Evolutionary conservation across 2,113 vertebrate genomes (phyloP).

Genomic region (Haemorhous mexicanus): DNA sequence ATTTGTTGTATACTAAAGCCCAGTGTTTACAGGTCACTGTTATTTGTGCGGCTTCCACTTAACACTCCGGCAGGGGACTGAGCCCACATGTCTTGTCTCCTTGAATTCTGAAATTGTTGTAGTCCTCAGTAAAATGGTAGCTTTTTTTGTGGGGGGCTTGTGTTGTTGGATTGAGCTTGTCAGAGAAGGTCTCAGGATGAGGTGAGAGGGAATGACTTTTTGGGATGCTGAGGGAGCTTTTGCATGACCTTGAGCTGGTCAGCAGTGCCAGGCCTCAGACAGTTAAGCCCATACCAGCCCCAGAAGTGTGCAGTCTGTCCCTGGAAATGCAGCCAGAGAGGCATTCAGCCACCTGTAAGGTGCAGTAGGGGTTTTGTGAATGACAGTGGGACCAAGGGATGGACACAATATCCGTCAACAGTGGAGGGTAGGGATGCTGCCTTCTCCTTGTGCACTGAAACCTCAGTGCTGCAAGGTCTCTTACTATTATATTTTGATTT

Average conservation of each 20-base stretch:
- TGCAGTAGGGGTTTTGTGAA: not conserved
- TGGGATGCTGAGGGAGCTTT: not conserved
- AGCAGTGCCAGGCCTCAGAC: not conserved
- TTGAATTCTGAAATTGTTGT: not conserved
- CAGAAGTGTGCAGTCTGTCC: not conserved
- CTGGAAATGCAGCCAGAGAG: not conserved
- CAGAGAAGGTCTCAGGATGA: not conserved
- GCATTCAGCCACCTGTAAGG: not conserved
- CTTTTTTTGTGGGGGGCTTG: not conserved
- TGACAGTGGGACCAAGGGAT: not conserved
- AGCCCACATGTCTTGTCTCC: not conserved
- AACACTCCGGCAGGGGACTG: not conserved
- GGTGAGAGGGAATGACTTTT: not conserved
- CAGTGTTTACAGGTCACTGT: not conserved
- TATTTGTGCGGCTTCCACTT: not conserved
- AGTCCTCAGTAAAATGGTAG: not conserved
- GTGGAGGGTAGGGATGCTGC: not conserved
- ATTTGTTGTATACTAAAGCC: not conserved
- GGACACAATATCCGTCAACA: not conserved
- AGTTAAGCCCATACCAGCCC: not conserved
- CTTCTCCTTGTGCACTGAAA: not conserved
- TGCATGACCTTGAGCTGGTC: not conserved
- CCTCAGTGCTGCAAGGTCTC: not conserved
- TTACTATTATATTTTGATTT: not conserved
- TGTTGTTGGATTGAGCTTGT: not conserved